These are phyloP conservation scores for Corythornis leucogaster DNA, from an alignment of 2,797 vertebrate genomes.

Conservation along the genomic window DNA sequence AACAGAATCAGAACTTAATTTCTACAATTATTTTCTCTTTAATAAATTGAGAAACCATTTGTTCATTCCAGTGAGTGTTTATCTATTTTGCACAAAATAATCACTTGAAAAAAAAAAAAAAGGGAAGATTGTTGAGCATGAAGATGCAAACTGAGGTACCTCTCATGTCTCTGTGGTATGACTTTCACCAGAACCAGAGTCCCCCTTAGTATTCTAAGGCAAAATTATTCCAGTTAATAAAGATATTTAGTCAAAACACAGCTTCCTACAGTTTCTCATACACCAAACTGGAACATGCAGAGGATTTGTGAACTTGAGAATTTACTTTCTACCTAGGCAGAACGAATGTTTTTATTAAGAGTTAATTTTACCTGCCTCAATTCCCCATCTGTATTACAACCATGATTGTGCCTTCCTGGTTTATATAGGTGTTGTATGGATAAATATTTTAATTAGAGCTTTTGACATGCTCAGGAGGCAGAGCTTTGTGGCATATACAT, in stretches of 20 bases:
- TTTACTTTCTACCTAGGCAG: background rate
- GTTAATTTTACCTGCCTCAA: background rate
- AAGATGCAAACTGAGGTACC: background rate
- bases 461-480: background rate
- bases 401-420: background rate
- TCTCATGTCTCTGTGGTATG: background rate
- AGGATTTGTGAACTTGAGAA: background rate
- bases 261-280: background rate
- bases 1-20: background rate
- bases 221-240: background rate
- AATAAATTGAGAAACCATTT: background rate
- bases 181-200: background rate
- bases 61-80: background rate
- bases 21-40: background rate
- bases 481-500: background rate
- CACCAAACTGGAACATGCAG: background rate
- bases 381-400: background rate
- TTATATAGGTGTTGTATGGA: background rate
- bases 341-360: background rate
- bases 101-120: background rate
- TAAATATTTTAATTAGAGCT: background rate
- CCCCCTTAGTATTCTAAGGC: background rate
- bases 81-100: background rate
- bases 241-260: background rate
- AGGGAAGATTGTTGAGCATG: background rate